phyloP scores from a whole-genome alignment of 2,888 invertebrate species.

The Drosophila paranaensis region DNA sequence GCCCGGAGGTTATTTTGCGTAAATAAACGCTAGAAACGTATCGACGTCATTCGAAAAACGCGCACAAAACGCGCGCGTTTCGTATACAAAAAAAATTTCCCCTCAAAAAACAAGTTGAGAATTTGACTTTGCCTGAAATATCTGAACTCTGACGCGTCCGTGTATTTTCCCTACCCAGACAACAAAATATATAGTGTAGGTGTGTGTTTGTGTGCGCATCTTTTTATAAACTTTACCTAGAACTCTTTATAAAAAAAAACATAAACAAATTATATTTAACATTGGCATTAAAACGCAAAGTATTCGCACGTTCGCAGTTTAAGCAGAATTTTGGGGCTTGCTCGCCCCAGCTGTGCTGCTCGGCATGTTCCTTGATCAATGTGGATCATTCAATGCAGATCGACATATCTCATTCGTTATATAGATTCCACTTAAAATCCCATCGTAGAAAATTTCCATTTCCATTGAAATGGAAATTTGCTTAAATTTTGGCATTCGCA shows the following conservation, averaged over 20 bases:
- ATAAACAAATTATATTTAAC: slow-evolving; percentile 31
- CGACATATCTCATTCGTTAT: background rate
- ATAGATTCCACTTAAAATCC: slow-evolving; percentile 46
- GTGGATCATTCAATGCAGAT: slow-evolving; percentile 1
- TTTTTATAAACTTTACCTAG: slow-evolving; percentile 60
- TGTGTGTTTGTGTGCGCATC: slow-evolving; percentile 4
- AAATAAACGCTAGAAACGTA: slow-evolving; percentile 39
- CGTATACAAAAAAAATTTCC: slow-evolving; percentile 4
- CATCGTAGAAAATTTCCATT: slow-evolving; percentile 32
- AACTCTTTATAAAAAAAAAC: slow-evolving; percentile 49
- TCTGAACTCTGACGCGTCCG: slow-evolving; percentile 43
- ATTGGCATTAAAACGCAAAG: slow-evolving; percentile 62
- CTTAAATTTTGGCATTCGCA: slow-evolving; percentile 26
- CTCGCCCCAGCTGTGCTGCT: slow-evolving; percentile 27
- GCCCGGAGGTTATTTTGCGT: slow-evolving; percentile 42
- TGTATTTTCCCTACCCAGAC: slow-evolving; percentile 49
- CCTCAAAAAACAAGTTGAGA: slow-evolving; percentile 8
- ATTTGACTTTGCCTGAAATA: slow-evolving; percentile 19
- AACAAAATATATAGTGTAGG: slow-evolving; percentile 22
- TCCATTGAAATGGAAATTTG: slow-evolving; percentile 48
- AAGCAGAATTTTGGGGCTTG: slow-evolving; percentile 33
- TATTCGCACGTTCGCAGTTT: slow-evolving; percentile 34
- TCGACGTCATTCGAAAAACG: slow-evolving; percentile 58
- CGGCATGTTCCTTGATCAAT: slow-evolving; percentile 21
- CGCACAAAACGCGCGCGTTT: slow-evolving; percentile 42